Percentiles rank a stretch among this genome's conserved stretches.
Evolutionary conservation across 2,113 vertebrate species (phyloP).

Genomic region (Pipa parva): DNA sequence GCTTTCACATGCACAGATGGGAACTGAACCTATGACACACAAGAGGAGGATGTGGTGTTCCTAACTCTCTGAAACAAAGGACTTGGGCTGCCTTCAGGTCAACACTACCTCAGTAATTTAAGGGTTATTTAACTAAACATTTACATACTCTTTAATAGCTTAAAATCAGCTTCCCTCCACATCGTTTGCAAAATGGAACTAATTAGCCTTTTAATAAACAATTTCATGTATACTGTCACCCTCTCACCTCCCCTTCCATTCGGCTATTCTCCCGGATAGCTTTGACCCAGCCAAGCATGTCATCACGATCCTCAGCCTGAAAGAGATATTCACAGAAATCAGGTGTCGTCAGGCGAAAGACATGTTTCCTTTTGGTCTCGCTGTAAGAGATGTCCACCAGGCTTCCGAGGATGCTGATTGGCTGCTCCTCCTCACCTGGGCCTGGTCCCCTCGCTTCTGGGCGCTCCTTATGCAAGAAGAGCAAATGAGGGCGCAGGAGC

Average conservation of each 20-base stretch:
- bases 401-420: conserved; percentile 91
- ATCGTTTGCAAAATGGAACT: too few relatives aligned
- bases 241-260: conserved; percentile 90
- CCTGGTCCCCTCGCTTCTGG: conserved; percentile 79
- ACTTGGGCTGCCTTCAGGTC: too few relatives aligned
- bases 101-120: too few relatives aligned
- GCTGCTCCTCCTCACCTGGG: conserved; percentile 87
- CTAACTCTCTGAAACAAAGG: too few relatives aligned
- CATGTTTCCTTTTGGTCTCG: conserved; percentile 93
- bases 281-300: conserved; percentile 97
- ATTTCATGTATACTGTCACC: too few relatives aligned
- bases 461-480: conserved; percentile 94
- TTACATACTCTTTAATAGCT: too few relatives aligned
- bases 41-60: too few relatives aligned
- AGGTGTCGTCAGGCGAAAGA: conserved; percentile 92
- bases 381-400: conserved; percentile 98
- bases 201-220: too few relatives aligned
- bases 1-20: too few relatives aligned
- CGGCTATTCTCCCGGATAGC: conserved; percentile 91
- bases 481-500: conserved; percentile 80
- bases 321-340: conserved; percentile 99
- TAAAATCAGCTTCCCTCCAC: too few relatives aligned
- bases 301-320: conserved; percentile 94
- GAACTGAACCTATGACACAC: too few relatives aligned
- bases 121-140: too few relatives aligned